These are phyloP conservation scores for Bombus difficillimus DNA, from an alignment of 1,140 invertebrate species.

Conservation along the genomic window DNA sequence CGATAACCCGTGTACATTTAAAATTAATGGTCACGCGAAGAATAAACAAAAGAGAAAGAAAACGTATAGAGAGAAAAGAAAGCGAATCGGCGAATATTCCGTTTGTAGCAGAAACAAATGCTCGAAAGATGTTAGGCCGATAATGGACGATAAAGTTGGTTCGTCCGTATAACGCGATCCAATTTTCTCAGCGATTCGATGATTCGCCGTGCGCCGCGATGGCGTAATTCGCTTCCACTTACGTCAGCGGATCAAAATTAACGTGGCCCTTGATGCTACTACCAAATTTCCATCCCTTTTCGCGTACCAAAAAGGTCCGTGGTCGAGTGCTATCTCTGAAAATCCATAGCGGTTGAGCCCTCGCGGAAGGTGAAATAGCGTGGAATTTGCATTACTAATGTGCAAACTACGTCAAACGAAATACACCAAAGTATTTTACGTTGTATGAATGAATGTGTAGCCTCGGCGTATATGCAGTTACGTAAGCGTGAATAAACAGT, in stretches of 20 bases:
- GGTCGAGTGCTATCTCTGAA: constrained; percentile 59
- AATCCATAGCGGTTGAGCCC: constrained; percentile 50
- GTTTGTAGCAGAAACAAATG: neutral
- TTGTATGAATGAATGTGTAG: constrained; percentile 33
- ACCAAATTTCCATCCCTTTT: constrained; percentile 65
- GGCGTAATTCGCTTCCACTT: constrained; percentile 48
- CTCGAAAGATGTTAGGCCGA: neutral
- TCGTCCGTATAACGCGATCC: neutral
- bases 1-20: neutral
- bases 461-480: neutral
- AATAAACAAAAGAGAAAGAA: neutral
- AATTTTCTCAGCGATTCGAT: constrained; percentile 19
- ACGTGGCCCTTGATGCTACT: constrained; percentile 54
- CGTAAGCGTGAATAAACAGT: neutral
- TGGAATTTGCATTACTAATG: constrained; percentile 67
- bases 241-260: constrained; percentile 59
- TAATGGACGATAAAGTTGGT: neutral
- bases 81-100: neutral
- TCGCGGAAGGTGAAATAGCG: constrained; percentile 18
- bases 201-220: constrained; percentile 29
- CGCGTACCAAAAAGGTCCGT: constrained; percentile 45
- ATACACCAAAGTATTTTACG: constrained; percentile 64
- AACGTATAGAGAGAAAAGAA: neutral
- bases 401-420: constrained; percentile 70
- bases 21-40: neutral